Evolutionary conservation across 1,140 invertebrate genomes (phyloP), one percentile per base, ranked within the genome.

Genomic region (Ephestia elutella): DNA sequence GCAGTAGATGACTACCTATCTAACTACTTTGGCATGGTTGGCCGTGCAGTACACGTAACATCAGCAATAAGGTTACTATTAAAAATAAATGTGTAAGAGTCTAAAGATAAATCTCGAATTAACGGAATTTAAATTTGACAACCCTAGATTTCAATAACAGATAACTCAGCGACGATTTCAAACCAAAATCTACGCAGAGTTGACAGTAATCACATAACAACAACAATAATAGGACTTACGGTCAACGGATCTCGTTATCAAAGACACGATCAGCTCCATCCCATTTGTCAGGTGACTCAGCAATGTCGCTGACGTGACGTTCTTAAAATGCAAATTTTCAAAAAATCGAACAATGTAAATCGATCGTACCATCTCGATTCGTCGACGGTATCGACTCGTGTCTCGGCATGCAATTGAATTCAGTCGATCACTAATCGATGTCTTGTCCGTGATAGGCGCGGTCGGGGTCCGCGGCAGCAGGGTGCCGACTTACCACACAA

Each of bases 401-500:
- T 86, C 80, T 82, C 76, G 77, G 73, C 73, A 80, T 80, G 83
- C 82, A 88, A 88, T 88, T 88, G 86, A 88, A 88, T 88, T 86
- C 85, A 80, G 82, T 86, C 83, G 83, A 88, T 86, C 86, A 84
- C 86, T 88, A 88, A 88, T 88, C 86, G 86, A 88, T 86, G 86
- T 88, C 80, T 86, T 86, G 86, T 81, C 82, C 83, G 83, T 80
- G 86, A 86, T 85, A 84, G 78, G 78, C 86, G 65, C 83, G 68
- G 83, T 86, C 73, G 83, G 82, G 82, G 86, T 70, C 80, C 83
- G 63, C 83, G 82, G 83, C 86, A 85, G 83, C 86, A 86, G 86
- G 86, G 83, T 88, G 86, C 86, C 86, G 86, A 82, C 83, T 86
- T 86, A 88, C 85, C 86, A 86, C 85, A 88, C 86, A 88, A 88